phyloP scores from a whole-genome alignment of 2,113 vertebrate genomes.

The Salvelinus sp. region DNA sequence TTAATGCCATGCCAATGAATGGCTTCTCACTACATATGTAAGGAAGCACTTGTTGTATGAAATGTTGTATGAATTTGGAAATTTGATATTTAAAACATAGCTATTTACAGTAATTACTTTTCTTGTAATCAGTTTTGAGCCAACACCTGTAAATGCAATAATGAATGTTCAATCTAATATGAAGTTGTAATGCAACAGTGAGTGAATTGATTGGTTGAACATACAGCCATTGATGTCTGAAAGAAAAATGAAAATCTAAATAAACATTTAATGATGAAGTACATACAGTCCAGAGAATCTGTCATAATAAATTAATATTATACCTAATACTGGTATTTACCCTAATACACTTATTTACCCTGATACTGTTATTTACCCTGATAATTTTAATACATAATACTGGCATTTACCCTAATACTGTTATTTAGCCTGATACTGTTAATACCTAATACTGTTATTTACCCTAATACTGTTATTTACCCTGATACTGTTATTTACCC shows the following conservation, averaged over 20 bases:
- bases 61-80: neutral
- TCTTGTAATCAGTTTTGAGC: neutral
- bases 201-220: neutral
- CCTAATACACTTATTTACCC: too few relatives aligned
- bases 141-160: neutral
- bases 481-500: too few relatives aligned
- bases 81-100: slow-evolving; percentile 1
- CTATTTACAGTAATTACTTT: neutral
- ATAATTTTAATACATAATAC: too few relatives aligned
- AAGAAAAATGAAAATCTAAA: slow-evolving; percentile 16
- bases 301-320: neutral
- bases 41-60: neutral
- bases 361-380: too few relatives aligned
- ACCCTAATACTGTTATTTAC: too few relatives aligned
- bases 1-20: slow-evolving; percentile 23
- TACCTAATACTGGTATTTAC: too few relatives aligned
- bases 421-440: too few relatives aligned
- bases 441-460: too few relatives aligned
- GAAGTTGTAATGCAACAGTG: neutral
- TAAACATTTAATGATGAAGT: slow-evolving; percentile 26
- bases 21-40: slow-evolving; percentile 5
- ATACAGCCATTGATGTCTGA: neutral
- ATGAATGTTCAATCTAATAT: neutral
- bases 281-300: neutral
- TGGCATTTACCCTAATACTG: too few relatives aligned